Base-by-base conservation (phyloP, 2,888 invertebrate genomes). In the Euplexia lucipara region DNA sequence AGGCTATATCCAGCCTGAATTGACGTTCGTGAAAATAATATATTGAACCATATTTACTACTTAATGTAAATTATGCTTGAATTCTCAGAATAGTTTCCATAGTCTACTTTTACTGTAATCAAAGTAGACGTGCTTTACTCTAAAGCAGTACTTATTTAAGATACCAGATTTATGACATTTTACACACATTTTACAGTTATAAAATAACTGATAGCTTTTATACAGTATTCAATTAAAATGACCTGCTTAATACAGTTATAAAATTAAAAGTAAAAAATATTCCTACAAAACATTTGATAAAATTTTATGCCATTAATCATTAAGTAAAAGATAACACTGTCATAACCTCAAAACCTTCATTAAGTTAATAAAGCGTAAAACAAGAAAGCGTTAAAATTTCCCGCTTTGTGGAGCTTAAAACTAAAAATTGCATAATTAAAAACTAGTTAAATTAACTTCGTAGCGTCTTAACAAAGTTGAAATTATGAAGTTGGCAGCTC, bases 351-450 rank as follows among this genome's bases (percentile, higher is more conserved):
- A 49, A 60, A 72, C 35, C 61, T 63, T 68, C 32, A 82, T 68
- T 67, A 53, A 22, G 47, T 71, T 75, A 58, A 63, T 71, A 73
- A 54, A 75, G 48, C 56, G 45, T 58, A 62, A 67, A 76, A 67
- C 61, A 53, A 60, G 68, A 67, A 57, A 71, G 65, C 56, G 41
- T 56, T 69, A 58, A 78, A 73, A 67, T 67, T 70, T 42, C 51
- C 44, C 20, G 51, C 59, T 73, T 76, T 73, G 56, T 63, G 64
- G 32, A 80, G 78, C 66, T 83, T 75, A 56, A 80, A 83, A 83
- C 82, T 85, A 83, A 87, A 87, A 86, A 86, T 79, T 83, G 83
- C 76, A 86, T 87, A 85, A 87, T 87, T 87, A 85, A 88, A 85
- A 88, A 85, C 83, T 84, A 84, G 79, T 80, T 81, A 82, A 85